Base-by-base conservation (phyloP, 35 echinoderm and acorn worm species). In the Lytechinus pictus region DNA sequence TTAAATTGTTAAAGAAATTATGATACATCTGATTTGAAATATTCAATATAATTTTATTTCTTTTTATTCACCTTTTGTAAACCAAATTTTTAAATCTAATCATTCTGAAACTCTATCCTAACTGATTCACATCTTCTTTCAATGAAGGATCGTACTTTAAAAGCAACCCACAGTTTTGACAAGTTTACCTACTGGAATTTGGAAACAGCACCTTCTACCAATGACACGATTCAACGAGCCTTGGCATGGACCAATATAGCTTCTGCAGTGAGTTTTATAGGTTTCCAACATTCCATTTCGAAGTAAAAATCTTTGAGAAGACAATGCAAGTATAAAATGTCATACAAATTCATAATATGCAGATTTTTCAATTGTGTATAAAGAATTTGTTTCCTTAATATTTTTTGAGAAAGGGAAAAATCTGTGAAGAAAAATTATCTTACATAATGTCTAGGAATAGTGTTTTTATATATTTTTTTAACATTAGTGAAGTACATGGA, bases 111-210 rank as follows among this genome's bases (percentile, higher is more conserved):
- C 33, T 44, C 33, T 44, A 44, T 44, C 56, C 56, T 57, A 11
- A 72, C 16, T 79, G 21, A 79, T 79, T 86, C 54, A 14, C 27
- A 72, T 86, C 27, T 9, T 11, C 33, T 57, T 94, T 44, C 16
- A n/a, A 13, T 13, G 6, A 92, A 97, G 96, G 96, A 97, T 94
- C 95, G 96, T 10, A 95, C 91, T 54, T 91, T 97, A 3, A 95
- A 86, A 91, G 96, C 95, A 53, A 91, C 86, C 8, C 96, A 97
- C 27, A 94, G 92, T 52, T 97, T 97, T 91, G 91, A 97, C 12
- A 90, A 94, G 27, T 94, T 97, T 61, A 96, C 90, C 4, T 97
- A 97, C 86, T 97, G 96, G 96, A 97, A 97, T 95, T 86, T 95
- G 52, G 96, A 97, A 57, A 97, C 86, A n/a, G 92, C 92, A 12